Evolutionary conservation across 2,888 invertebrate genomes (phyloP).

Genomic region (Meiosimyza decipiens): DNA sequence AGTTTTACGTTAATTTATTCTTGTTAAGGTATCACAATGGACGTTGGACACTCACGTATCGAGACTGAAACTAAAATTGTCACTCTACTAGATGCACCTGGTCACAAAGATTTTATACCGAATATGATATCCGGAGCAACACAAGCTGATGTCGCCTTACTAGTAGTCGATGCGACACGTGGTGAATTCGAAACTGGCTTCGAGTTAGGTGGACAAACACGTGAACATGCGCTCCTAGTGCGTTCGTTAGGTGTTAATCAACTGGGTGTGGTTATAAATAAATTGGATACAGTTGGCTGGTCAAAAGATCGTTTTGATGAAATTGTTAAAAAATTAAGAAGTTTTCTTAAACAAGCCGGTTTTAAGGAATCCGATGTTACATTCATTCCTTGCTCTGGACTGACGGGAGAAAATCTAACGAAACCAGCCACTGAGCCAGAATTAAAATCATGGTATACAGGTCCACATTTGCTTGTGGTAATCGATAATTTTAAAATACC

Average conservation of each 20-base stretch:
- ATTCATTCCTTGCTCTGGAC: constrained; percentile 94
- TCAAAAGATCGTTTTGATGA: constrained; percentile 90
- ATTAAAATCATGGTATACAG: constrained; percentile 81
- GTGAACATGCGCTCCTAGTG: constrained; percentile 96
- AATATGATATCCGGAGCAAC: constrained; percentile 99
- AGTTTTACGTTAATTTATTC: constrained; percentile 3
- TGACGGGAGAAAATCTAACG: constrained; percentile 93
- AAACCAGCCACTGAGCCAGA: constrained; percentile 74
- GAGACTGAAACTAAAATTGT: constrained; percentile 83
- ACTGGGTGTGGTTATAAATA: constrained; percentile 95
- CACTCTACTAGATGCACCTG: constrained; percentile 95
- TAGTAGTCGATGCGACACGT: constrained; percentile 94
- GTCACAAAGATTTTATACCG: constrained; percentile 99
- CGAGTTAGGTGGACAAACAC: constrained; percentile 96
- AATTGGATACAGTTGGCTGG: constrained; percentile 97
- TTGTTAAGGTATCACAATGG: constrained; percentile 89
- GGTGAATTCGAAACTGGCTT: constrained; percentile 99
- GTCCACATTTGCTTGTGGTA: constrained; percentile 84
- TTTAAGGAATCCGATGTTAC: constrained; percentile 87
- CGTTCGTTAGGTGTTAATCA: constrained; percentile 90
- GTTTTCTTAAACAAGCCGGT: constrained; percentile 90
- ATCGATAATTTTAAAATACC: constrained; percentile 91
- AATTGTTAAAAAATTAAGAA: constrained; percentile 82
- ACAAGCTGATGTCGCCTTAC: constrained; percentile 96
- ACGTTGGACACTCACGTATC: constrained; percentile 93